Evolutionary conservation across 2,113 vertebrate species (phyloP).

Genomic region (Pluvianellus socialis): DNA sequence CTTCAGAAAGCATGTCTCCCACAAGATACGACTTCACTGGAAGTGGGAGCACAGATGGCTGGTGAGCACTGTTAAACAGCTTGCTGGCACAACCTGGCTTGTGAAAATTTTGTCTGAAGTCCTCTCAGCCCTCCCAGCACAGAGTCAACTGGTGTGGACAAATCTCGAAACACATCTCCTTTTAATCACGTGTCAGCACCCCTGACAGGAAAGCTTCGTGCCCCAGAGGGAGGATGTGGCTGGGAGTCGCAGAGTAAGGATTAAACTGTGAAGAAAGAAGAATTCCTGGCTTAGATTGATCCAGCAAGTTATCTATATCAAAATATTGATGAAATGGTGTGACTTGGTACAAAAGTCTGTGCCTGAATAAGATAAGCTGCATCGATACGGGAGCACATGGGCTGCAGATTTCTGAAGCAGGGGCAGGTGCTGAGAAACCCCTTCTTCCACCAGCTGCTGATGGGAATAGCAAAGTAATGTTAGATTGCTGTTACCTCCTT

Average conservation of each 20-base stretch:
- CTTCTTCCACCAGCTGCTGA: background rate
- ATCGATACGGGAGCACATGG: background rate
- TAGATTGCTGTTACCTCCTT: background rate
- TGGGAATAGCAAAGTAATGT: background rate
- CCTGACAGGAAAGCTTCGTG: background rate
- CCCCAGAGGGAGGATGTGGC: background rate
- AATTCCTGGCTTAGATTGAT: background rate
- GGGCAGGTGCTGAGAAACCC: background rate
- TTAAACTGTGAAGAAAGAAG: background rate
- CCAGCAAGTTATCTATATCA: background rate
- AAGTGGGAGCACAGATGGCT: background rate
- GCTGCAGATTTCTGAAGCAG: background rate
- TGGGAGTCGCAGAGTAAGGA: background rate
- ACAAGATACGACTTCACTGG: background rate
- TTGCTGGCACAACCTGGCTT: background rate
- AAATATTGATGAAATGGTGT: background rate
- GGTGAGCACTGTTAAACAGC: background rate
- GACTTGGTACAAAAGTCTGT: background rate
- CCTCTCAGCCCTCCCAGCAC: background rate
- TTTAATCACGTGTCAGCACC: background rate
- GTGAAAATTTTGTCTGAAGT: background rate
- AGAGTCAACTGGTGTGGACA: background rate
- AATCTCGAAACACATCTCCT: background rate
- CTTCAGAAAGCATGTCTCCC: background rate
- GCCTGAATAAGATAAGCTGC: background rate